Evolutionary conservation across 2,113 vertebrate species (phyloP).

Genomic region (Crypturellus undulatus): DNA sequence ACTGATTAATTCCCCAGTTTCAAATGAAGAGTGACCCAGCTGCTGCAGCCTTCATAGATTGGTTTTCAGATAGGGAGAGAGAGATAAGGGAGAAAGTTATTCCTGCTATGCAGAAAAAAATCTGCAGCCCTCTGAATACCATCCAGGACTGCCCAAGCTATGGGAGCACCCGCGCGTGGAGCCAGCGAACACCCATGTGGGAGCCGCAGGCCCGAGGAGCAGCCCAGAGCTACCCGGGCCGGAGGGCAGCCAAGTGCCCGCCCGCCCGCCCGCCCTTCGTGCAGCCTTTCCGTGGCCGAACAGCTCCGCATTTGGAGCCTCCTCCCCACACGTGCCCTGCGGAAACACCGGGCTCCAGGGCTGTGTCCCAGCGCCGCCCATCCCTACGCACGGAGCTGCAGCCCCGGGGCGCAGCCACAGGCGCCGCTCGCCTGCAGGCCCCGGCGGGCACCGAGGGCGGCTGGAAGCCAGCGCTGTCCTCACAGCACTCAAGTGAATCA

Average conservation of each 20-base stretch:
- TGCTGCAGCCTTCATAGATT: not conserved
- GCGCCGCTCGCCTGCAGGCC: not conserved
- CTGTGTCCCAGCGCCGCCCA: not conserved
- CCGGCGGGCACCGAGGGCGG: not conserved
- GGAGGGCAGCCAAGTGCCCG: not conserved
- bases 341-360: not conserved
- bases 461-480: slow-evolving; percentile 17
- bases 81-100: not conserved
- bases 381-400: not conserved
- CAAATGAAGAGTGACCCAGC: slow-evolving; percentile 4
- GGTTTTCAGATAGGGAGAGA: not conserved
- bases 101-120: not conserved
- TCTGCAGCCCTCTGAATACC: not conserved
- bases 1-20: not conserved
- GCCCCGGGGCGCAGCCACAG: not conserved
- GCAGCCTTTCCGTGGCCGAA: not conserved
- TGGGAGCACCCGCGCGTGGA: not conserved
- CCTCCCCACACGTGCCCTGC: not conserved
- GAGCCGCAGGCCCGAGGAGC: not conserved
- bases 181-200: not conserved
- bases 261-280: not conserved
- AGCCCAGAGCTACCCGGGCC: not conserved
- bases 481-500: not conserved
- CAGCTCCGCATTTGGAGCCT: not conserved
- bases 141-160: not conserved